Evolutionary conservation across 2,888 invertebrate species (phyloP), one percentile per base, ranked within the genome.

Genomic region (Hirudinaria manillensis): DNA sequence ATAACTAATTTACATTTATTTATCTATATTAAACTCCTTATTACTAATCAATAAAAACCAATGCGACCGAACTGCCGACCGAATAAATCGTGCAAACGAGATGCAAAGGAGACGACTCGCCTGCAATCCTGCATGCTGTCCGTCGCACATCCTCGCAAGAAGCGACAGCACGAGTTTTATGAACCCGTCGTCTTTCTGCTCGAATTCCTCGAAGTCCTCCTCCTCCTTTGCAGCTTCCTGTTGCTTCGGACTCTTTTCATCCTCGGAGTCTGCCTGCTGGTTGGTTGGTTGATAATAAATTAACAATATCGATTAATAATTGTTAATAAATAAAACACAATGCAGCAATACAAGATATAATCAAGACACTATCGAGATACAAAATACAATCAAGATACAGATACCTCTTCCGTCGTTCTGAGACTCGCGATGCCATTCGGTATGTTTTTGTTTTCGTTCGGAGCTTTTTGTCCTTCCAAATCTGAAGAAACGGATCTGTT

Each of bases 121-220:
- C 84, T 85, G 80, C n/a, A 85, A 79, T 34, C 80, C 81, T 65
- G 81, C 81, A 78, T 83, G 82, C 76, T 85, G 85, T 10, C 85
- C 85, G 76, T 85, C 85, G 79, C 85, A 85, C 83, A 85, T 83
- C 24, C 82, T 76, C 6, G 84, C 85, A 81, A 85, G 82, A 61
- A 85, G 82, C 76, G 83, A 83, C n/a, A 85, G 81, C 3, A 85
- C 83, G 29, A 85, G 81, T 75, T 84, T 83, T 51, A 85, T 84
- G 79, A 84, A 84, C 75, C 84, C 85, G 77, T 85, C 85, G 76
- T 83, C 81, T 77, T 82, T 82, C 72, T 83, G 83, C 76, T 77
- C 76, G 19, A 77, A 29, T 19, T 68, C 70, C 24, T 77, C 75
- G 29, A 67, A 29, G 4, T 75, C 75, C 36, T 75, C 77, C 21